Base-by-base conservation (phyloP, 2,113 vertebrate genomes). In the Anguilla rostrata region DNA sequence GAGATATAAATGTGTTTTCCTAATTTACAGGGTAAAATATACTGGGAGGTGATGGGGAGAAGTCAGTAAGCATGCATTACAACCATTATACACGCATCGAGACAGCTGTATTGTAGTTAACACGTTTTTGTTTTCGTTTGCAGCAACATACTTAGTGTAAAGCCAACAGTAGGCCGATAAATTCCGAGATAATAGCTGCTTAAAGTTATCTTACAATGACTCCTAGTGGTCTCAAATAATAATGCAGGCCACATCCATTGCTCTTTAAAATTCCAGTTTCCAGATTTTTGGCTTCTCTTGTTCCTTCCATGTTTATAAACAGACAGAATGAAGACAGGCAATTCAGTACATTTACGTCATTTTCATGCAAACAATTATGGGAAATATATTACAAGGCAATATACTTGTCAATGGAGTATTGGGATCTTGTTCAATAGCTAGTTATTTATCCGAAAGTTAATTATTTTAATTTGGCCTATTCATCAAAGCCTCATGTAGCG, bases 251-350 rank as follows among this genome's bases (percentile, higher is more conserved):
- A 46, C 14, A 39, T 39, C 9, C 7, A 20, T 46, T 81, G 60
- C 82, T 11, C 83, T 39, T 56, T 20, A 53, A 8, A n/a, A 80
- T 63, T 95, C 93, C 92, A 86, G 3, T 78, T 9, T 94, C 95
- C 95, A 53, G 2, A 88, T 85, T 94, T 96, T 95, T 18, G 5
- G 16, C 43, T 90, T 92, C 85, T 88, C 95, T 94, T 96, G 95
- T 96, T 94, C 95, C 94, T 94, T 94, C 91, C 90, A 88, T 95
- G 95, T 96, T 96, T 96, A 96, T 96, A 96, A 96, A 95, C 95
- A 96, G 81, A 88, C 86, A 88, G 81, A 85, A 90, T 88, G 56
- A 83, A 84, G 87, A 87, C 83, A 89, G 91, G 90, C 39, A 22
- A 75, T 29, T 29, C 71, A 75, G 71, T n/a, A 75, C 34, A 75